Percentiles rank a stretch among this genome's conserved stretches.
Evolutionary conservation across 2,888 invertebrate species (phyloP).

Genomic region (Drosophila subquinaria): DNA sequence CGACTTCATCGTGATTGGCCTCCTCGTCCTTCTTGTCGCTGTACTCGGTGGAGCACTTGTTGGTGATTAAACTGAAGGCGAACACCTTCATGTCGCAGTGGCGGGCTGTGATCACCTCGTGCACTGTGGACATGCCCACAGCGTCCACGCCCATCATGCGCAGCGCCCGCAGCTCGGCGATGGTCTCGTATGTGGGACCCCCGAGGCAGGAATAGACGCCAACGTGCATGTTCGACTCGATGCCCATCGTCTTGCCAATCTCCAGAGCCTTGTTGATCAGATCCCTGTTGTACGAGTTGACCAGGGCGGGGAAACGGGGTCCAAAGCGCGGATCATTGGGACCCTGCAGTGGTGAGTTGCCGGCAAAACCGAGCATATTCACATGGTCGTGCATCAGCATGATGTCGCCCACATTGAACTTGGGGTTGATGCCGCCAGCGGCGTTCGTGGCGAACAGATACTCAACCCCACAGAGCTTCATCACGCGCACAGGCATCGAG

Average conservation of each 20-base stretch:
- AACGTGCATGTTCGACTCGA: slow-evolving; percentile 91
- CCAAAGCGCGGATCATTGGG: slow-evolving; percentile 98
- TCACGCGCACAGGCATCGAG: slow-evolving; percentile 97
- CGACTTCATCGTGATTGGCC: slow-evolving; percentile 96
- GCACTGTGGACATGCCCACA: slow-evolving; percentile 93
- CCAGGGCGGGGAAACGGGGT: slow-evolving; percentile 97
- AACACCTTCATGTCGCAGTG: slow-evolving; percentile 97
- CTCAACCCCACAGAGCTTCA: slow-evolving; percentile 96
- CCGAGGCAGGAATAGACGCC: slow-evolving; percentile 98
- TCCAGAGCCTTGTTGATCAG: slow-evolving; percentile 90
- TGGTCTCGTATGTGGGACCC: slow-evolving; percentile 98
- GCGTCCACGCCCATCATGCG: slow-evolving; percentile 93
- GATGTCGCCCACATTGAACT: slow-evolving; percentile 96
- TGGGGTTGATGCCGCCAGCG: slow-evolving; percentile 96
- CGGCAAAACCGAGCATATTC: slow-evolving; percentile 98
- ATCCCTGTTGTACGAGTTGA: slow-evolving; percentile 92
- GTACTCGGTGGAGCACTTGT: slow-evolving; percentile 93
- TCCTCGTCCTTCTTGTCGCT: slow-evolving; percentile 88
- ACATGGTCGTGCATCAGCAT: slow-evolving; percentile 99
- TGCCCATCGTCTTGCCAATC: slow-evolving; percentile 90
- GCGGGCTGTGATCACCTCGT: slow-evolving; percentile 94
- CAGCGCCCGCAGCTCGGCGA: slow-evolving; percentile 95
- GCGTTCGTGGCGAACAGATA: slow-evolving; percentile 98
- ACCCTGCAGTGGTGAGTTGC: slow-evolving; percentile 97
- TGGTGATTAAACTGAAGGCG: slow-evolving; percentile 97